Evolutionary conservation across 1,140 invertebrate genomes (phyloP).

Genomic region (Ceratina australensis): DNA sequence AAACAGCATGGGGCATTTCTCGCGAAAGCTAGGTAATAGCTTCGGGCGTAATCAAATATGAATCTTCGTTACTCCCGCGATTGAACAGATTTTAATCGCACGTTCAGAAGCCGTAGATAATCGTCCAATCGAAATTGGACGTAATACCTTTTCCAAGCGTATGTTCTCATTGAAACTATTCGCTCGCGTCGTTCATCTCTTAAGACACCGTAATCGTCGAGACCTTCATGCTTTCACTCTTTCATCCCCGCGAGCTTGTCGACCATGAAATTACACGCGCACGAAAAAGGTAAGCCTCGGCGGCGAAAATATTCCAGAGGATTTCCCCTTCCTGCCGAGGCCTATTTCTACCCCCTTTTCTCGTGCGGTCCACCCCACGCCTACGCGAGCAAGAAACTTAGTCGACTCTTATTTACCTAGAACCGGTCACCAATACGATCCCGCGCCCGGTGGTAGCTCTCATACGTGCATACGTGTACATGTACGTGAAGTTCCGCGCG

Average conservation of each 20-base stretch:
- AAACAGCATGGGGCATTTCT: slow-evolving; percentile 35
- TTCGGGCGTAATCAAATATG: slow-evolving; percentile 43
- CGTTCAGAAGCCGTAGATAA: not conserved
- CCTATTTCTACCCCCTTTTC: not conserved
- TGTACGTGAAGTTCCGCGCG: slow-evolving; percentile 22
- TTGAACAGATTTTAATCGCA: slow-evolving; percentile 16
- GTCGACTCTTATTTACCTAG: slow-evolving; percentile 52
- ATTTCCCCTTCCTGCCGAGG: not conserved
- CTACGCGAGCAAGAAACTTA: slow-evolving; percentile 43
- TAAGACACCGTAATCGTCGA: slow-evolving; percentile 7
- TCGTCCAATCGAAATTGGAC: not conserved
- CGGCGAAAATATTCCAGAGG: slow-evolving; percentile 27
- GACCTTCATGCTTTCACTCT: slow-evolving; percentile 28
- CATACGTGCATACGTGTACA: slow-evolving; percentile 5
- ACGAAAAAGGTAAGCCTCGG: slow-evolving; percentile 24
- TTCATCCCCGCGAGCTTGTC: slow-evolving; percentile 28
- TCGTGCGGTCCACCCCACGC: not conserved
- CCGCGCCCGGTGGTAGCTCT: not conserved
- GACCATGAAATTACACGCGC: slow-evolving; percentile 44
- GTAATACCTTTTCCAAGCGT: not conserved
- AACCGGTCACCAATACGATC: slow-evolving; percentile 34
- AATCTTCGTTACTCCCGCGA: slow-evolving; percentile 37
- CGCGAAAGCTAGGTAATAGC: slow-evolving; percentile 36
- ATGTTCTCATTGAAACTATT: not conserved
- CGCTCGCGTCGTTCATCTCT: not conserved